These are phyloP conservation scores for Rhagonycha lutea DNA, from an alignment of 2,888 invertebrate species.

Conservation along the genomic window DNA sequence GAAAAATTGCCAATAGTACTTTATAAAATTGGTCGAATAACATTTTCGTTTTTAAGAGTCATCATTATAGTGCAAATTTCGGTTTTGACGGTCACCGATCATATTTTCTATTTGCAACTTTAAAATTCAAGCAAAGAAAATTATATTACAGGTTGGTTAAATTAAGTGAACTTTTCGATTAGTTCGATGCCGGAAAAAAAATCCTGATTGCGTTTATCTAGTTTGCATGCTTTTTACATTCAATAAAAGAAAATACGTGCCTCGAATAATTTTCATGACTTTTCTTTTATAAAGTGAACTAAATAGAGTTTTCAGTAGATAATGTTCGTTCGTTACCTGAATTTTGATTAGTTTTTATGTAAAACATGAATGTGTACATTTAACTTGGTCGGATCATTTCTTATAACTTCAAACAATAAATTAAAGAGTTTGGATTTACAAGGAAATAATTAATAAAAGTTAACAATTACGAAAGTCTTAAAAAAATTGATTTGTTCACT, in stretches of 20 bases:
- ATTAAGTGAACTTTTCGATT: neutral
- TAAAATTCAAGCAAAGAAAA: neutral
- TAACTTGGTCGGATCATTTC: neutral
- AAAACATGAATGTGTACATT: conserved; percentile 3
- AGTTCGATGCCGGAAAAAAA: conserved; percentile 4
- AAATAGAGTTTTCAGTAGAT: conserved; percentile 26
- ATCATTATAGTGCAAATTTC: neutral
- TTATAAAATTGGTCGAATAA: neutral
- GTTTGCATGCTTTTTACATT: conserved; percentile 25
- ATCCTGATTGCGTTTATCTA: conserved; percentile 19
- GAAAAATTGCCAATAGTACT: conserved; percentile 9
- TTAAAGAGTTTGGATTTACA: neutral
- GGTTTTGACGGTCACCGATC: neutral
- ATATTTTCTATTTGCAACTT: neutral
- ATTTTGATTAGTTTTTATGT: conserved; percentile 19
- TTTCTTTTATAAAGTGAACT: conserved; percentile 26
- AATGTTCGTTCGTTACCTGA: conserved; percentile 20
- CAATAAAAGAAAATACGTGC: conserved; percentile 26
- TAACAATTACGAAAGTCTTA: no score
- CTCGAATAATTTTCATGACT: conserved; percentile 24
- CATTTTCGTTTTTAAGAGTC: conserved; percentile 1
- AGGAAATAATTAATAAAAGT: neutral
- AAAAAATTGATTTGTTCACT: no score
- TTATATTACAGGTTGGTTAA: neutral
- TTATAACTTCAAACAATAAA: no score